Evolutionary conservation across 2,113 vertebrate species (phyloP).

Genomic region (Peromyscus maniculatus): DNA sequence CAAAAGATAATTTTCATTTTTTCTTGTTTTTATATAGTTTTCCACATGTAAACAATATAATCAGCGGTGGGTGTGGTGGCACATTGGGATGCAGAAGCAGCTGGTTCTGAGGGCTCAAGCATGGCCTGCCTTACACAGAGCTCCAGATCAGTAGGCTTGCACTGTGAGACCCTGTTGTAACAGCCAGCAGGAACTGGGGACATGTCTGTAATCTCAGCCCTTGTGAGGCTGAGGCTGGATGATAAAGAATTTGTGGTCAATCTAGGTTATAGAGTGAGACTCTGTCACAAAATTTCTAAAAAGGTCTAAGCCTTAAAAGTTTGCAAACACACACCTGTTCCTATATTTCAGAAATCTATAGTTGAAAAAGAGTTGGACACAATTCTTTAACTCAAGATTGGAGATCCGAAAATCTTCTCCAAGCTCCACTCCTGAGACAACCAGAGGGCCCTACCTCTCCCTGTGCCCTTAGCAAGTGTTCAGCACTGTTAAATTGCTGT

Average conservation of each 20-base stretch:
- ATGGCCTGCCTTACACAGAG: not conserved
- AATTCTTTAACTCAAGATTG: not conserved
- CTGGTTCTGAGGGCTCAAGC: not conserved
- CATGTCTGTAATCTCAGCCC: not conserved
- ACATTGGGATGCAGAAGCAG: not conserved
- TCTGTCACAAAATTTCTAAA: not conserved
- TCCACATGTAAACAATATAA: not conserved
- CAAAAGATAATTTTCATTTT: conserved; percentile 28
- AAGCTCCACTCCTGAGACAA: not conserved
- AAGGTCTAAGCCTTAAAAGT: not conserved
- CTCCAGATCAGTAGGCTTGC: no score
- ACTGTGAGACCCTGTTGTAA: not conserved
- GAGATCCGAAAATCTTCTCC: not conserved
- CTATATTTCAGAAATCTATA: not conserved
- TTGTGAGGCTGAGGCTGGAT: not conserved
- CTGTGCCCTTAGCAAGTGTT: not conserved
- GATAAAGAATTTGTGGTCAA: not conserved
- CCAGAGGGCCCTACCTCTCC: not conserved
- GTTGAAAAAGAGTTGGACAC: not conserved
- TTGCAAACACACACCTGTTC: not conserved
- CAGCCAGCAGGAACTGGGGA: not conserved
- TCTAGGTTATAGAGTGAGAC: not conserved
- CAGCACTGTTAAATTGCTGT: not conserved
- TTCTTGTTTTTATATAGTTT: not conserved
- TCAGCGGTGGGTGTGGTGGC: not conserved